A percentile compares a stretch with the other conserved stretches of the same genome.
phyloP scores from a whole-genome alignment of 2,888 invertebrate genomes.

The Orchesellides sinensis region DNA sequence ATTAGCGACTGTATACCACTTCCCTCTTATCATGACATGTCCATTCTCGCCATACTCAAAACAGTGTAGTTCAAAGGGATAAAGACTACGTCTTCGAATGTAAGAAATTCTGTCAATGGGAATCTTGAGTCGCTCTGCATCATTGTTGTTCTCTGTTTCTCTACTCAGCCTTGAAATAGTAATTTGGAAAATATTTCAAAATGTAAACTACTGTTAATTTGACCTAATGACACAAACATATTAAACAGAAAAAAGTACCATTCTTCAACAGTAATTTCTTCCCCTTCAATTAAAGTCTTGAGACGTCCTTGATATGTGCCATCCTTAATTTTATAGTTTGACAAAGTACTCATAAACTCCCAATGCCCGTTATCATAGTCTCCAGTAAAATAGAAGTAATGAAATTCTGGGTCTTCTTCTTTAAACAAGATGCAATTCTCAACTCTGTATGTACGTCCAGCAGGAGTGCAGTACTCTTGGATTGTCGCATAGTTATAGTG shows the following conservation, averaged over 20 bases:
- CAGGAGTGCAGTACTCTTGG: slow-evolving; percentile 65
- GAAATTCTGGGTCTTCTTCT: slow-evolving; percentile 34
- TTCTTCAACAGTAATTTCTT: slow-evolving; percentile 61
- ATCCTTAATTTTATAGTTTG: slow-evolving; percentile 22
- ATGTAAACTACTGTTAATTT: background rate
- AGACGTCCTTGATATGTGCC: slow-evolving; percentile 62
- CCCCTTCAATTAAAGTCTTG: slow-evolving; percentile 57
- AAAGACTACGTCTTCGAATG: background rate
- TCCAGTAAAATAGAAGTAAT: slow-evolving; percentile 70
- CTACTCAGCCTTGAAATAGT: slow-evolving; percentile 54
- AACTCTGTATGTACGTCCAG: slow-evolving; percentile 63
- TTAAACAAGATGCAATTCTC: slow-evolving; percentile 65
- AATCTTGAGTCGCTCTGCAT: slow-evolving; percentile 35
- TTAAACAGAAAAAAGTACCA: no score
- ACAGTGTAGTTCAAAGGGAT: slow-evolving; percentile 49
- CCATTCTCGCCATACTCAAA: slow-evolving; percentile 32
- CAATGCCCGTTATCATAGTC: slow-evolving; percentile 72
- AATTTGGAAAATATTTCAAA: background rate
- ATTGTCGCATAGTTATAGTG: slow-evolving; percentile 69
- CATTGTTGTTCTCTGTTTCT: slow-evolving; percentile 52
- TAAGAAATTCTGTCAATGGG: slow-evolving; percentile 6
- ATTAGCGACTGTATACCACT: slow-evolving; percentile 21
- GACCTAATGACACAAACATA: background rate
- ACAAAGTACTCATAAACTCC: slow-evolving; percentile 56
- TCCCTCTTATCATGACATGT: slow-evolving; percentile 33